phyloP scores from a whole-genome alignment of 2,113 vertebrate genomes.

The Scophthalmus maximus region DNA sequence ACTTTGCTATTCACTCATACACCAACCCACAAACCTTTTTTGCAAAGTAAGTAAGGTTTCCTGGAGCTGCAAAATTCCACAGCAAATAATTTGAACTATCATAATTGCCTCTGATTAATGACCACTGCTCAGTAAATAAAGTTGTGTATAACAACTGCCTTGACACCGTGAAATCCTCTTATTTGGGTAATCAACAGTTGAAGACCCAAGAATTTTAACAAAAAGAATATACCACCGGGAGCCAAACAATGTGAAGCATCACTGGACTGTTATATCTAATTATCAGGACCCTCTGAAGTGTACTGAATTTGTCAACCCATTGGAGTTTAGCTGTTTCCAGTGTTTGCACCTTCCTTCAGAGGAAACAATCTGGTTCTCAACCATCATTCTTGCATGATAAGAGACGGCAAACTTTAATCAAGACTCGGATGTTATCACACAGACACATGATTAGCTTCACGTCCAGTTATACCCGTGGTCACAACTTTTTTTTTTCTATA shows the following conservation, averaged over 20 bases:
- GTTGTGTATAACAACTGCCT: not conserved
- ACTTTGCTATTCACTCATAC: not conserved
- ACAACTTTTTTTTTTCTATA: not conserved
- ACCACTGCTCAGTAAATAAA: not conserved
- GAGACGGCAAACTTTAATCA: slow-evolving; percentile 13
- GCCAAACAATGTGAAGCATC: slow-evolving; percentile 56
- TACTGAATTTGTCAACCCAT: slow-evolving; percentile 64
- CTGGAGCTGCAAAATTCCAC: not conserved
- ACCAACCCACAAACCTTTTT: not conserved
- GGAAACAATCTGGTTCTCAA: not conserved
- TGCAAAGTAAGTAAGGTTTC: not conserved
- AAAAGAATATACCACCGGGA: slow-evolving; percentile 52
- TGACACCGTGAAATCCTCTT: not conserved
- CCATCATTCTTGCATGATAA: not conserved
- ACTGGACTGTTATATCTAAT: slow-evolving; percentile 78
- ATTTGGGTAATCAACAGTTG: not conserved
- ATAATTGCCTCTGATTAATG: not conserved
- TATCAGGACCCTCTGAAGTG: slow-evolving; percentile 62
- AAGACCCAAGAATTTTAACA: slow-evolving; percentile 38
- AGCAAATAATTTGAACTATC: not conserved
- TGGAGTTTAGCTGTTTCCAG: slow-evolving; percentile 49
- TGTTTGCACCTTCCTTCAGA: slow-evolving; percentile 10
- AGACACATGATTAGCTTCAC: not conserved
- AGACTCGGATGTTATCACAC: not conserved
- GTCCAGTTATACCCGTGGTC: not conserved